These are phyloP conservation scores for Tinea semifulvella DNA, from an alignment of 2,888 invertebrate species.

Conservation along the genomic window DNA sequence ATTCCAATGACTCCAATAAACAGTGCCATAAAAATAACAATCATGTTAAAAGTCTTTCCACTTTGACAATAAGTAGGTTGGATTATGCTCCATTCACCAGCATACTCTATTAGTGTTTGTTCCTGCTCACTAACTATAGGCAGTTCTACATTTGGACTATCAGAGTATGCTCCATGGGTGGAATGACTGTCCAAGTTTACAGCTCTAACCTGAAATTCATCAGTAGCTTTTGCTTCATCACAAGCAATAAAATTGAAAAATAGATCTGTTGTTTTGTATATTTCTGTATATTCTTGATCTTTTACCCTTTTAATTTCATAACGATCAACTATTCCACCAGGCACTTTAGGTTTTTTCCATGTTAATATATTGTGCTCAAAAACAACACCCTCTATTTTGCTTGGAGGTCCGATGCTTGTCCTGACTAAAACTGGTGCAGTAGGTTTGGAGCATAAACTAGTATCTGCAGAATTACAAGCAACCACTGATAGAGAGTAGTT, in stretches of 20 bases:
- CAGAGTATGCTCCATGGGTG: conserved; percentile 30
- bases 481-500: conserved; percentile 74
- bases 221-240: conserved; percentile 37
- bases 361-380: conserved; percentile 37
- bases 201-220: conserved; percentile 50
- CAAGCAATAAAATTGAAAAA: conserved; percentile 32
- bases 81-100: conserved; percentile 49
- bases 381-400: conserved; percentile 32
- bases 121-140: background rate
- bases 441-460: conserved; percentile 69
- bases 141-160: background rate
- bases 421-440: conserved; percentile 58
- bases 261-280: conserved; percentile 37
- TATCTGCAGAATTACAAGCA: conserved; percentile 69
- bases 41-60: conserved; percentile 39
- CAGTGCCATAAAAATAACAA: conserved; percentile 38
- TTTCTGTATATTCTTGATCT: conserved; percentile 33
- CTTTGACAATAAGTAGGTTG: conserved; percentile 25
- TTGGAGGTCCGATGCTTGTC: conserved; percentile 71
- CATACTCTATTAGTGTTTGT: conserved; percentile 20
- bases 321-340: conserved; percentile 63
- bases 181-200: conserved; percentile 45
- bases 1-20: conserved; percentile 33
- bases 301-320: conserved; percentile 63
- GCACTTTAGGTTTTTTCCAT: conserved; percentile 60